A percentile compares a stretch with the other conserved stretches of the same genome.
Conservation (phyloP, 2,113 vertebrate genomes). For the Lamprotornis superbus region DNA sequence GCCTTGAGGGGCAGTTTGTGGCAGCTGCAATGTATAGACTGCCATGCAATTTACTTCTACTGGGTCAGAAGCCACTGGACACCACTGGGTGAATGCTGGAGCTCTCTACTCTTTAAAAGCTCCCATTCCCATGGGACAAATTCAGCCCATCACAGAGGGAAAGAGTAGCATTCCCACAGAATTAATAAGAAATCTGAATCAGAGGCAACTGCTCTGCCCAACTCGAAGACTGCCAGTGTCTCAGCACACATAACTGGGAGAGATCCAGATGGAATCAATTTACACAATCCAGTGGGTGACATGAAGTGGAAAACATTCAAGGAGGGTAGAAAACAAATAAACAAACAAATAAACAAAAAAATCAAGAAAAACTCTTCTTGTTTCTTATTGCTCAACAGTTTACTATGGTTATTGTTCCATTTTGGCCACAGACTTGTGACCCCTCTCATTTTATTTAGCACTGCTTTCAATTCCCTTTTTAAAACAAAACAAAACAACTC, state of each 20-base stretch:
- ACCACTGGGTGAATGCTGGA: neutral
- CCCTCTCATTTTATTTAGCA: slow-evolving; percentile 53
- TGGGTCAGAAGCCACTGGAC: neutral
- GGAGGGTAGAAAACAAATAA: slow-evolving; percentile 55
- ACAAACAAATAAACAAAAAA: slow-evolving; percentile 18
- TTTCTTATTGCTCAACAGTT: slow-evolving; percentile 64
- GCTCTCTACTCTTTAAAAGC: neutral
- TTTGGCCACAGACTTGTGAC: slow-evolving; percentile 56
- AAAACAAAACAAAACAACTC: slow-evolving; percentile 56
- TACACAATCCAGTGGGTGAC: slow-evolving; percentile 54
- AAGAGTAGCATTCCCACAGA: neutral
- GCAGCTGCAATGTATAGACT: neutral
- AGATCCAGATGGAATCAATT: slow-evolving; percentile 63
- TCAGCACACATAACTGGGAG: slow-evolving; percentile 27
- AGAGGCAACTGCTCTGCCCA: neutral
- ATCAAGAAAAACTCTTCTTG: neutral
- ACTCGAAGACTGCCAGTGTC: neutral
- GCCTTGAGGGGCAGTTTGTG: neutral
- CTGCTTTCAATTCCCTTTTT: slow-evolving; percentile 54
- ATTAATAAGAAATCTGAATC: neutral
- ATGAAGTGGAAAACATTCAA: slow-evolving; percentile 64
- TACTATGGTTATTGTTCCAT: slow-evolving; percentile 66
- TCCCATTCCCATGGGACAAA: neutral
- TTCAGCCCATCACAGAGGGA: neutral
- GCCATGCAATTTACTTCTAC: neutral